These are phyloP conservation scores for Neocrepidodera transversa DNA, from an alignment of 2,888 invertebrate species.

Conservation along the genomic window DNA sequence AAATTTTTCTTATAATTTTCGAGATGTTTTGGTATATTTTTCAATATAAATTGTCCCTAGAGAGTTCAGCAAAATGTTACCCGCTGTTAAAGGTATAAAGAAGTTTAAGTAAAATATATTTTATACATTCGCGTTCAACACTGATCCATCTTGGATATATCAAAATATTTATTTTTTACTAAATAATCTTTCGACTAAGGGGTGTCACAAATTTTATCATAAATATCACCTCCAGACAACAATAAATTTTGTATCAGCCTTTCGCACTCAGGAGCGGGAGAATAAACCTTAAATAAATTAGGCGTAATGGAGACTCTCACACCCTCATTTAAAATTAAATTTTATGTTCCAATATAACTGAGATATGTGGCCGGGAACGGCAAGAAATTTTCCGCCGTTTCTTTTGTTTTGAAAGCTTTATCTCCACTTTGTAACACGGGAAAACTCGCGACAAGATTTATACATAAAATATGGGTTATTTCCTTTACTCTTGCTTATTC, in stretches of 20 bases:
- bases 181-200: background rate
- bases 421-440: slow-evolving; percentile 23
- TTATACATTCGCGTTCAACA: too few relatives aligned
- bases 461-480: slow-evolving; percentile 18
- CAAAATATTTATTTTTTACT: too few relatives aligned
- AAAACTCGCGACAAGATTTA: slow-evolving; percentile 21
- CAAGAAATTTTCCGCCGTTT: slow-evolving; percentile 19
- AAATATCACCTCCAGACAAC: background rate
- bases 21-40: too few relatives aligned
- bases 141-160: too few relatives aligned
- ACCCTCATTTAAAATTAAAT: slow-evolving; percentile 30
- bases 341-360: slow-evolving; percentile 27
- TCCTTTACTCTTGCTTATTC: slow-evolving; percentile 2
- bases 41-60: too few relatives aligned
- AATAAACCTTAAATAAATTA: slow-evolving; percentile 28
- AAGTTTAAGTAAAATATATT: too few relatives aligned
- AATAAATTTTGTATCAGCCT: slow-evolving; percentile 19
- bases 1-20: too few relatives aligned
- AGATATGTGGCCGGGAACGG: slow-evolving; percentile 24
- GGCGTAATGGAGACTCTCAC: slow-evolving; percentile 26
- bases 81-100: too few relatives aligned
- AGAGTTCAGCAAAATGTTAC: too few relatives aligned
- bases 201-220: background rate
- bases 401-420: slow-evolving; percentile 27
- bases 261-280: background rate